Evolutionary conservation across 2,113 vertebrate genomes (phyloP).

Genomic region (Nothoprocta perdicaria): DNA sequence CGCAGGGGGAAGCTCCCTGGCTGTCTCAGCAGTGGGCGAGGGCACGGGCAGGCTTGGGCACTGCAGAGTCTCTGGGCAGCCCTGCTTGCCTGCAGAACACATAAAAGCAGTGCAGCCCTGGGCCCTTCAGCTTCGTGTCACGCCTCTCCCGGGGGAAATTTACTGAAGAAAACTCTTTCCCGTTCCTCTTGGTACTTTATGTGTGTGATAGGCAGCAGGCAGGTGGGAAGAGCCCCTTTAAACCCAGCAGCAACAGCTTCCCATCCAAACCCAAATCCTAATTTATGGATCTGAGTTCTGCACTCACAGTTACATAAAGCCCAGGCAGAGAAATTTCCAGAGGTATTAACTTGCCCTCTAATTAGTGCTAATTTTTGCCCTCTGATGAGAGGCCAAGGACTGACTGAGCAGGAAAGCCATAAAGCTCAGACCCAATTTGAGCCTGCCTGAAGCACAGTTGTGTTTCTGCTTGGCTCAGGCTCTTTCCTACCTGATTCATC

Average conservation of each 20-base stretch:
- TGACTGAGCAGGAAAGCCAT: not conserved
- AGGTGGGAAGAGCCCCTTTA: not conserved
- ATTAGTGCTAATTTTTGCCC: not conserved
- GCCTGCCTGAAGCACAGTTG: not conserved
- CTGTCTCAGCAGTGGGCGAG: no score
- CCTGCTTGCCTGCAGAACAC: no score
- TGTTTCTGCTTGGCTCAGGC: not conserved
- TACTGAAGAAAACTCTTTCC: not conserved
- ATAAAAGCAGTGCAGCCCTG: not conserved
- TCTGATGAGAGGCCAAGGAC: not conserved
- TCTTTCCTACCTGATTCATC: not conserved
- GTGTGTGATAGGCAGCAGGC: not conserved
- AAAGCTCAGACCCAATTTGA: not conserved
- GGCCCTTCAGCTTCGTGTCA: not conserved
- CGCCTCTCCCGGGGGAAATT: not conserved
- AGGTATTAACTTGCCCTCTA: not conserved
- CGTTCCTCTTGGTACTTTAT: not conserved
- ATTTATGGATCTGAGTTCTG: not conserved
- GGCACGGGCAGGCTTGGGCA: no score
- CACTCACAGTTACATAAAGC: not conserved
- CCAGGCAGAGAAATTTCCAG: not conserved
- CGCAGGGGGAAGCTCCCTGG: not conserved
- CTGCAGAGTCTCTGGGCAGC: not conserved
- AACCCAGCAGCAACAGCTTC: not conserved
- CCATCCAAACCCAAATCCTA: fast-evolving